These are phyloP conservation scores for Dendrolimus houi DNA, from an alignment of 2,888 invertebrate genomes.

Conservation along the genomic window DNA sequence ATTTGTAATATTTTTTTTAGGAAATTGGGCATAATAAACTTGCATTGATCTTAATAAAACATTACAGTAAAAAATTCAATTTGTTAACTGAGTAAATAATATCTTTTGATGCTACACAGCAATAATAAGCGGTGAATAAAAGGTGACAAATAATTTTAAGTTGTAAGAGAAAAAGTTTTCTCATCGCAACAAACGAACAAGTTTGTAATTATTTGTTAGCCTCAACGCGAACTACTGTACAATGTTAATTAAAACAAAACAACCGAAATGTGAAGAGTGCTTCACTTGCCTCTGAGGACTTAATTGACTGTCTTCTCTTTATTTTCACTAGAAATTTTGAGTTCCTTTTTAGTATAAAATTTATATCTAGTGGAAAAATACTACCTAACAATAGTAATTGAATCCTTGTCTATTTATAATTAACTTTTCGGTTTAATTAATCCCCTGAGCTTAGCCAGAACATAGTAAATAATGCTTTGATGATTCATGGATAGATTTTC, in stretches of 20 bases:
- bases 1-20: no score
- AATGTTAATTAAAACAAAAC: slow-evolving; percentile 61
- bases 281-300: slow-evolving; percentile 43
- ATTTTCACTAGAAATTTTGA: neutral
- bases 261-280: slow-evolving; percentile 41
- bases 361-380: neutral
- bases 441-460: no score
- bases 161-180: slow-evolving; percentile 48
- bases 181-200: slow-evolving; percentile 49
- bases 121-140: slow-evolving; percentile 13
- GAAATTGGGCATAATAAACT: no score
- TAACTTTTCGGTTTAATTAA: no score
- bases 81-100: neutral
- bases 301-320: slow-evolving; percentile 28
- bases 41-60: no score
- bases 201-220: slow-evolving; percentile 61
- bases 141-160: slow-evolving; percentile 32
- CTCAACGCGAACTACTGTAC: slow-evolving; percentile 34
- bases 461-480: no score
- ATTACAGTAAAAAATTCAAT: no score
- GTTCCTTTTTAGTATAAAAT: neutral
- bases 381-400: no score
- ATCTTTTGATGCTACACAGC: neutral
- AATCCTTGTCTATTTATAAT: no score
- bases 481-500: no score